phyloP scores from a whole-genome alignment of 2,888 invertebrate species.

The Ennomos erosarius region DNA sequence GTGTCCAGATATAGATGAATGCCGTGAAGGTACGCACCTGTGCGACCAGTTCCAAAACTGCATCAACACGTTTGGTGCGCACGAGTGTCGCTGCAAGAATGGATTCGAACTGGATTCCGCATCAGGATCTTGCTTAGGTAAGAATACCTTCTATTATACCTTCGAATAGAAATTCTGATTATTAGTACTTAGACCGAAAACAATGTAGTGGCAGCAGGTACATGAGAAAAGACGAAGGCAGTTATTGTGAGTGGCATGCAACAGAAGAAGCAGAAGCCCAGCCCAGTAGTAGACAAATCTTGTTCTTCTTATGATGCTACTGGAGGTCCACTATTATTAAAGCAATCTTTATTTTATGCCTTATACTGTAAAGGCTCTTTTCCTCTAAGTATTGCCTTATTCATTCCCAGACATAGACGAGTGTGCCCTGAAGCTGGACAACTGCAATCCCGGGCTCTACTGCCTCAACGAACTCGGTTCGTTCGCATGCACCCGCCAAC shows the following conservation, averaged over 20 bases:
- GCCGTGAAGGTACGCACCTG: slow-evolving; percentile 81
- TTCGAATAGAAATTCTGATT: no score
- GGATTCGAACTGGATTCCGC: slow-evolving; percentile 73
- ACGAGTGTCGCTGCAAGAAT: slow-evolving; percentile 80
- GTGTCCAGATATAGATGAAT: slow-evolving; percentile 93
- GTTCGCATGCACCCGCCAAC: slow-evolving; percentile 89
- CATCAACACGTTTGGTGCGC: slow-evolving; percentile 80
- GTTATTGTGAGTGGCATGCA: no score
- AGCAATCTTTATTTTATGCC: no score
- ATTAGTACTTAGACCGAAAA: no score
- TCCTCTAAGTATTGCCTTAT: no score
- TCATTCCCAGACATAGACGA: slow-evolving; percentile 87
- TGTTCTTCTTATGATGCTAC: no score
- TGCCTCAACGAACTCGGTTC: slow-evolving; percentile 97
- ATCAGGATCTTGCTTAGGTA: slow-evolving; percentile 75
- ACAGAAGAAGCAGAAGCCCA: no score
- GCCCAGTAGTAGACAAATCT: no score
- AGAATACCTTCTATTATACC: slow-evolving; percentile 29
- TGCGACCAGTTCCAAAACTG: slow-evolving; percentile 81
- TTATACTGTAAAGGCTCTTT: no score
- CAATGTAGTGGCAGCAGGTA: no score
- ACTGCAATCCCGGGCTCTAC: slow-evolving; percentile 80
- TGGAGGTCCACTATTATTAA: no score
- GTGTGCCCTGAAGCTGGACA: slow-evolving; percentile 82
- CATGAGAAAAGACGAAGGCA: no score